Conservation (phyloP, 2,797 vertebrate genomes). For the Oceanodroma leucorhoa region DNA sequence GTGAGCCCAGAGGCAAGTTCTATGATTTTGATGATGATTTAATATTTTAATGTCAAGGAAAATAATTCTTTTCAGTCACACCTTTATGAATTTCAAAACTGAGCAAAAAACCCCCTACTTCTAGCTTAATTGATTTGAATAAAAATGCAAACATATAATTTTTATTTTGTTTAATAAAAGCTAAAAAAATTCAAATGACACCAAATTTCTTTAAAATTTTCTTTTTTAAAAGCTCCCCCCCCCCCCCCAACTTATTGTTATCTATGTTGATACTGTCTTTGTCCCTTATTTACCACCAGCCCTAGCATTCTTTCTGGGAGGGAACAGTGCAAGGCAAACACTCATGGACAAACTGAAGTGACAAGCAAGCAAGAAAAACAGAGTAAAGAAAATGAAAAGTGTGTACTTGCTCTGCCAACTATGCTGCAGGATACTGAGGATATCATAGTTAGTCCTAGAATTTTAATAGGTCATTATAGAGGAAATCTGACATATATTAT, state of each 20-base stretch:
- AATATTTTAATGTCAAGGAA: neutral
- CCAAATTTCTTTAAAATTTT: neutral
- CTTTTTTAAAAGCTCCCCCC: neutral
- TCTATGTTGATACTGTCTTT: neutral
- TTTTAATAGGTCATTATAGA: neutral
- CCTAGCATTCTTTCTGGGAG: neutral
- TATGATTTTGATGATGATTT: neutral
- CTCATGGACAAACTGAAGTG: neutral
- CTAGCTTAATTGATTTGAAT: neutral
- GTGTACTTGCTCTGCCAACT: neutral
- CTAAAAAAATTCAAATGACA: neutral
- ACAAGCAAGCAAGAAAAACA: neutral
- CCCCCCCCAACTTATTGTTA: neutral
- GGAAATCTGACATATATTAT: neutral
- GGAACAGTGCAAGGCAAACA: neutral
- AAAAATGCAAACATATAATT: neutral
- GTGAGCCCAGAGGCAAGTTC: neutral
- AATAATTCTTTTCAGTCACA: neutral
- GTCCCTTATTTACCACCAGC: neutral
- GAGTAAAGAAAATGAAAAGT: neutral
- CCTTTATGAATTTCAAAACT: neutral
- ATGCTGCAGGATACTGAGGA: neutral
- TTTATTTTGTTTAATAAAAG: neutral
- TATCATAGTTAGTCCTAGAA: neutral
- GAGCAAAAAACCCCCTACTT: fast-evolving